Conservation (phyloP, 2,888 invertebrate genomes). For the Epinotia bilunana region DNA sequence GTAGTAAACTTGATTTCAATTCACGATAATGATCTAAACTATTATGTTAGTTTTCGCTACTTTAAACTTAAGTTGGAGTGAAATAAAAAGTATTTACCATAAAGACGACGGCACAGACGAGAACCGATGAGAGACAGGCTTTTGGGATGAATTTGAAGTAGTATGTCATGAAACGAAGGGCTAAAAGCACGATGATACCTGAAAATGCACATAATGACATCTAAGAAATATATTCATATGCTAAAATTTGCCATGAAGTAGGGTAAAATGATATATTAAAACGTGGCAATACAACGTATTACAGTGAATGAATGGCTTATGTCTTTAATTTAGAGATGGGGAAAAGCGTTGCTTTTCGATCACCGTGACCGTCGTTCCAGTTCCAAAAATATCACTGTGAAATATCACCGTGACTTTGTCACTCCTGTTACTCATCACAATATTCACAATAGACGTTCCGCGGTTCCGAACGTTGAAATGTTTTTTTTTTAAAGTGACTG, state of each 20-base stretch:
- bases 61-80: not conserved
- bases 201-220: constrained; percentile 53
- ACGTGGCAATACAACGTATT: constrained; percentile 6
- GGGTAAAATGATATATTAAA: not conserved
- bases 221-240: not conserved
- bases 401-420: too few species aligned
- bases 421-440: too few species aligned
- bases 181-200: constrained; percentile 92
- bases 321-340: too few species aligned
- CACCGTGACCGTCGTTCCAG: too few species aligned
- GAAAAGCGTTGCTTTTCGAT: too few species aligned
- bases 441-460: too few species aligned
- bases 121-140: constrained; percentile 93
- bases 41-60: not conserved
- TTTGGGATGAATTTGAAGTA: constrained; percentile 94
- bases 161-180: constrained; percentile 92
- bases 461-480: too few species aligned
- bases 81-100: constrained; percentile 82
- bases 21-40: not conserved
- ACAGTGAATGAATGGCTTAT: not conserved
- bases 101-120: constrained; percentile 95
- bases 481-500: too few species aligned
- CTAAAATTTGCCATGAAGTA: not conserved
- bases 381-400: too few species aligned
- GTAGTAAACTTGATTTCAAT: too few species aligned